phyloP scores from a whole-genome alignment of 2,797 vertebrate genomes.

The Erpetoichthys calabaricus region DNA sequence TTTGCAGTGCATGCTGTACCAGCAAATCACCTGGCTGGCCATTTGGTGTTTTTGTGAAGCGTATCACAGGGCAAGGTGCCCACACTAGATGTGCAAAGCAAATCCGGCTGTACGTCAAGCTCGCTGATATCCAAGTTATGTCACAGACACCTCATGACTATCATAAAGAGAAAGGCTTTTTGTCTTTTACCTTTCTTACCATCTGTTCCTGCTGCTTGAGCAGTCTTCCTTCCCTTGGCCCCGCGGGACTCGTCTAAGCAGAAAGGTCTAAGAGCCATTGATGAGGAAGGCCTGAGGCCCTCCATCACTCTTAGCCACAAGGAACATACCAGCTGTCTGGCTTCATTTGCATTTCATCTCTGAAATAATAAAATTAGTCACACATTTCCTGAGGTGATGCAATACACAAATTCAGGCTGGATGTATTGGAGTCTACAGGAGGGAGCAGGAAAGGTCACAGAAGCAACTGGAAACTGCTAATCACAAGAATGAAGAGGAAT shows the following conservation, averaged over 20 bases:
- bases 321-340: slow-evolving; percentile 86
- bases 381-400: slow-evolving; percentile 91
- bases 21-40: too few species aligned
- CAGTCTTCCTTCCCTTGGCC: slow-evolving; percentile 49
- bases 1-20: too few species aligned
- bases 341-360: slow-evolving; percentile 88
- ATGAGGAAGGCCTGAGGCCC: slow-evolving; percentile 64
- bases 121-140: slow-evolving; percentile 22
- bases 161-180: slow-evolving; percentile 33
- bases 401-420: slow-evolving; percentile 59
- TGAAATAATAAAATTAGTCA: slow-evolving; percentile 96
- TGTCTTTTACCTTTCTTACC: slow-evolving; percentile 47
- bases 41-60: too few species aligned
- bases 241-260: slow-evolving; percentile 63
- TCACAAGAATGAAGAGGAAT: slow-evolving; percentile 25
- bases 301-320: slow-evolving; percentile 73
- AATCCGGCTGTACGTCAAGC: too few species aligned
- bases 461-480: slow-evolving; percentile 25
- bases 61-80: too few species aligned
- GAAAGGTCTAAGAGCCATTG: slow-evolving; percentile 57
- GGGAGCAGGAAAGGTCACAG: slow-evolving; percentile 52
- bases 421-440: slow-evolving; percentile 41
- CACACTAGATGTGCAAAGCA: too few species aligned
- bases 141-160: slow-evolving; percentile 25
- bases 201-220: slow-evolving; percentile 68